Evolutionary conservation across 2,888 invertebrate species (phyloP).

Genomic region (Leptinotarsa rubiginosa): DNA sequence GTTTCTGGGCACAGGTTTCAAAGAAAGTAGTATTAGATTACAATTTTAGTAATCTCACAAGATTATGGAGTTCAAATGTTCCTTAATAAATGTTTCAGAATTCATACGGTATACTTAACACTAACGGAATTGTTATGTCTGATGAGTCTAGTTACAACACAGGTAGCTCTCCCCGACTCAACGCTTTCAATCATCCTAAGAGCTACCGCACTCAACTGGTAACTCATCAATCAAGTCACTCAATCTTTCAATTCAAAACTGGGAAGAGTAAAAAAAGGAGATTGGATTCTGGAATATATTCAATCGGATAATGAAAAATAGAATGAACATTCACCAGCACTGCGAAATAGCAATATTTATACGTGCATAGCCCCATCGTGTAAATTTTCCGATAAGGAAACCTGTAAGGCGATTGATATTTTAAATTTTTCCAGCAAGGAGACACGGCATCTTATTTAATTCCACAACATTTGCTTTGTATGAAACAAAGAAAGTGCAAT

Average conservation of each 20-base stretch:
- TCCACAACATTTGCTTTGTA: conserved; percentile 31
- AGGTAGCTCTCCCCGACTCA: not conserved
- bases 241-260: not conserved
- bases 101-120: too few species aligned
- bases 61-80: too few species aligned
- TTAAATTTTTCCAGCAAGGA: conserved; percentile 14
- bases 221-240: not conserved
- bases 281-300: not conserved
- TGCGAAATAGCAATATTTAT: not conserved
- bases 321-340: too few species aligned
- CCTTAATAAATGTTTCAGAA: too few species aligned
- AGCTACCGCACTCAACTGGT: not conserved
- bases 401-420: not conserved
- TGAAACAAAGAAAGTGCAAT: conserved; percentile 29
- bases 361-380: not conserved
- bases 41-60: too few species aligned
- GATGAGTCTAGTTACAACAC: too few species aligned
- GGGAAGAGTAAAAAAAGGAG: not conserved
- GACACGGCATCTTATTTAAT: conserved; percentile 25
- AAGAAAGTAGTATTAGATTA: too few species aligned
- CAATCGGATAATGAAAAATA: too few species aligned
- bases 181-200: not conserved
- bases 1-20: too few species aligned
- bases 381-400: not conserved
- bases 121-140: too few species aligned